Conservation (phyloP, 2,797 vertebrate species). For the Melanotaenia parkinsoni region DNA sequence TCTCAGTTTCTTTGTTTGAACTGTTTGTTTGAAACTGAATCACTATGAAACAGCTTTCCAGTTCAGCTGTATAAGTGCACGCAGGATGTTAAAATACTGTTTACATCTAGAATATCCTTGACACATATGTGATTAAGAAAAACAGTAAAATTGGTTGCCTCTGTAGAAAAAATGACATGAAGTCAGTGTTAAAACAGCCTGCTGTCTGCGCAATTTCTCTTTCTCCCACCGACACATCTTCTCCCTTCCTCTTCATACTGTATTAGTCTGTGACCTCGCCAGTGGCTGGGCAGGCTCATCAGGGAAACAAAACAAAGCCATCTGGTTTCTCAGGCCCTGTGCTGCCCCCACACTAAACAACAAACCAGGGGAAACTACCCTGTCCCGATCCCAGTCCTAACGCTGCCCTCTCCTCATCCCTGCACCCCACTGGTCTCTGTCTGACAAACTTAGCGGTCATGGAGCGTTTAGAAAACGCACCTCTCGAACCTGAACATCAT, state of each 20-base stretch:
- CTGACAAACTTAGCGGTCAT: constrained; percentile 26
- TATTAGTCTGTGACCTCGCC: constrained; percentile 76
- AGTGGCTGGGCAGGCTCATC: constrained; percentile 73
- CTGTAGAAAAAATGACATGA: background rate
- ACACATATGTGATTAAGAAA: background rate
- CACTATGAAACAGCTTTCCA: background rate
- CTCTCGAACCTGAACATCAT: constrained; percentile 1
- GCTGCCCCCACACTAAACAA: constrained; percentile 72
- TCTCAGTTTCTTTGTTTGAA: background rate
- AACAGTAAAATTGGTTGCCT: background rate
- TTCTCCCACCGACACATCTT: constrained; percentile 63
- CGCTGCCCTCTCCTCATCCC: constrained; percentile 38
- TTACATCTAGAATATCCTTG: background rate
- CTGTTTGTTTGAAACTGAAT: background rate
- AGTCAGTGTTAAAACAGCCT: constrained; percentile 5
- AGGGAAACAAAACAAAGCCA: constrained; percentile 86
- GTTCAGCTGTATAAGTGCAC: constrained; percentile 12
- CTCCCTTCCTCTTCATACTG: constrained; percentile 54
- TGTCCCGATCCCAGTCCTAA: constrained; percentile 52
- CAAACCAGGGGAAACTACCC: constrained; percentile 77
- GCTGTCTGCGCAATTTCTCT: constrained; percentile 25
- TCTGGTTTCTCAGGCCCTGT: constrained; percentile 89
- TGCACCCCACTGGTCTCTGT: constrained; percentile 36
- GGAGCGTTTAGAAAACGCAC: constrained; percentile 15
- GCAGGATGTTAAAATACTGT: too few species aligned